Conservation (phyloP, 2,113 vertebrate species). For the Rhabdomys dilectus region DNA sequence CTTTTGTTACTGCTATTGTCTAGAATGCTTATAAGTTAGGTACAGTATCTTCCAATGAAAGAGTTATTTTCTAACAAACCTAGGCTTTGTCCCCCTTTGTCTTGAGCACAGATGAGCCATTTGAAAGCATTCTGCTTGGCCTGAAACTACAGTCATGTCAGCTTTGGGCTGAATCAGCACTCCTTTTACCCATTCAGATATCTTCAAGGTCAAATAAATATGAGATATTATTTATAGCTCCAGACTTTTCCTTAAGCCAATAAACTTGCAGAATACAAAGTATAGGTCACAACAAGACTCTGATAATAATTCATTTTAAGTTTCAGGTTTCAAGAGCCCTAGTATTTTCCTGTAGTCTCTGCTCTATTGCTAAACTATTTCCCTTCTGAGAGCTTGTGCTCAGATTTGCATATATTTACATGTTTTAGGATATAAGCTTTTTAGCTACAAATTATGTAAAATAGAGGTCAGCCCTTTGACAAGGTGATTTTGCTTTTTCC, state of each 20-base stretch:
- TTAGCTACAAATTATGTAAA: constrained; percentile 90
- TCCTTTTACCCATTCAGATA: not conserved
- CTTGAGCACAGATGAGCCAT: not conserved
- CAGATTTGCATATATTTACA: constrained; percentile 91
- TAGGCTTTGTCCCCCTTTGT: not conserved
- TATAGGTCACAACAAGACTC: constrained; percentile 79
- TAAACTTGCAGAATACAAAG: constrained; percentile 81
- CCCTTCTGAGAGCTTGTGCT: constrained; percentile 86
- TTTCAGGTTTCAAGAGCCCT: constrained; percentile 84
- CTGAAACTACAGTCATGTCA: not conserved
- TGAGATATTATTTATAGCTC: constrained; percentile 55
- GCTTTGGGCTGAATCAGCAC: constrained; percentile 37
- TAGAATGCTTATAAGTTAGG: not conserved
- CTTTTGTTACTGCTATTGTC: not conserved
- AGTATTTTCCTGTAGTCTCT: constrained; percentile 83
- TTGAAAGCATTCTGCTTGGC: not conserved
- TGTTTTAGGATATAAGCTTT: constrained; percentile 89
- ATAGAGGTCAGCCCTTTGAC: constrained; percentile 89
- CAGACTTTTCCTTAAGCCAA: constrained; percentile 69
- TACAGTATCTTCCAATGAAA: not conserved
- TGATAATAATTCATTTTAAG: constrained; percentile 84
- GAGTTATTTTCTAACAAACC: not conserved
- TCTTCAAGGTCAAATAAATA: constrained; percentile 74
- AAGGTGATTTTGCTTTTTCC: constrained; percentile 84
- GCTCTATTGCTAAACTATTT: constrained; percentile 84